Percentiles rank a stretch among this genome's conserved stretches.
These are phyloP conservation scores for Drosophila nr. medialis DNA, from an alignment of 2,888 invertebrate genomes.

Conservation along the genomic window DNA sequence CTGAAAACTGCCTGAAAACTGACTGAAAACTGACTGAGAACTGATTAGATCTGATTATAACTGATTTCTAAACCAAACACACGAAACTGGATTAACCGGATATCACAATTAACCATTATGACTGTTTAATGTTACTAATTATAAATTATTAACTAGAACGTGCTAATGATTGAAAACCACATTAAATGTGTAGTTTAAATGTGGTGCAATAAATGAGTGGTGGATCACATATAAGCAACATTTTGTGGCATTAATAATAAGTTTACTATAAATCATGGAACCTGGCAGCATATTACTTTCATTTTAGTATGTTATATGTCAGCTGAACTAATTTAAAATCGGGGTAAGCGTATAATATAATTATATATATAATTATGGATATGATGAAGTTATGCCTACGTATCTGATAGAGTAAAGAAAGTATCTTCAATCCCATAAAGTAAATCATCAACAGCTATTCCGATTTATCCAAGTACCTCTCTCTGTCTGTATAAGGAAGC, in stretches of 20 bases:
- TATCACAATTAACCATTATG: constrained; percentile 34
- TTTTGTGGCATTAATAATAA: background rate
- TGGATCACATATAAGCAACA: background rate
- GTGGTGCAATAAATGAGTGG: background rate
- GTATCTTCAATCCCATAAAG: background rate
- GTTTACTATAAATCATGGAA: too few relatives aligned
- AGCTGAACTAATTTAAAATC: background rate
- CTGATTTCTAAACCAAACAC: constrained; percentile 42
- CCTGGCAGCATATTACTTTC: background rate
- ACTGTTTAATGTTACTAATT: constrained; percentile 1
- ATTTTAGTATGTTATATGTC: background rate
- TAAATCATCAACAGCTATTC: too few relatives aligned
- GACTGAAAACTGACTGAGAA: background rate
- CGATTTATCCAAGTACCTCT: too few relatives aligned
- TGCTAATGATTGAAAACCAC: constrained; percentile 5
- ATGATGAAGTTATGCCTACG: background rate
- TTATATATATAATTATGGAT: background rate
- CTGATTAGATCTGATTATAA: background rate
- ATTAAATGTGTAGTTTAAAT: background rate
- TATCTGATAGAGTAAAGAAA: background rate
- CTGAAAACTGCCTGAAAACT: constrained; percentile 5
- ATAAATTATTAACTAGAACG: constrained; percentile 43
- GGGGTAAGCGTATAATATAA: rapidly evolving
- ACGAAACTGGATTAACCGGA: constrained; percentile 39
- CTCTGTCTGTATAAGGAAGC: too few relatives aligned